Conservation (phyloP, 2,888 invertebrate species). For the Ormyrus pomaceus region DNA sequence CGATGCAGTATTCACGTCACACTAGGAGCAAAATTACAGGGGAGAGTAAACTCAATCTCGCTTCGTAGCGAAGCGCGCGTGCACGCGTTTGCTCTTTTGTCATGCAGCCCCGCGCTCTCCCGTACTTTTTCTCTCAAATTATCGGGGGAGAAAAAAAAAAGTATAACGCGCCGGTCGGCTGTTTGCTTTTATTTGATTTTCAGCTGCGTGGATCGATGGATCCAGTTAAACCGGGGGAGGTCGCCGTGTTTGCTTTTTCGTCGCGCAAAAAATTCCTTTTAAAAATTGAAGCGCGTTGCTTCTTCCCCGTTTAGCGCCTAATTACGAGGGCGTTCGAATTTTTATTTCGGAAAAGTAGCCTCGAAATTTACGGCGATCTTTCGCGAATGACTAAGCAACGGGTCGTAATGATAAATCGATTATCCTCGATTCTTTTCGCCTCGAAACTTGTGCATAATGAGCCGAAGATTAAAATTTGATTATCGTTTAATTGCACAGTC, state of each 20-base stretch:
- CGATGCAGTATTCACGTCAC: conserved; percentile 11
- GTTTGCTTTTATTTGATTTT: no score
- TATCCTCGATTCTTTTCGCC: neutral
- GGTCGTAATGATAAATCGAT: neutral
- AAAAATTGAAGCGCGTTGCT: no score
- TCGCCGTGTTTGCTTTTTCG: no score
- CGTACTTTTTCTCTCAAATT: conserved; percentile 1
- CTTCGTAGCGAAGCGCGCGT: neutral
- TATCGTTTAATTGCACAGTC: conserved; percentile 15
- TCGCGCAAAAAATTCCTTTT: no score
- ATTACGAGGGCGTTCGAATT: no score
- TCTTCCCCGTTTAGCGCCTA: no score
- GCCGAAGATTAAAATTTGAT: conserved; percentile 8
- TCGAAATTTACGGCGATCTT: no score
- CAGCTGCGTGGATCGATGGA: no score
- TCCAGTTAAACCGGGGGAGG: no score
- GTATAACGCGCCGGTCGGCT: neutral
- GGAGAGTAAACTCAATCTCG: conserved; percentile 30
- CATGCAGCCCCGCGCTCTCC: neutral
- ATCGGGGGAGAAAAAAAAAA: neutral
- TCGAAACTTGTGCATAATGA: neutral
- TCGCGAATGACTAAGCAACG: neutral
- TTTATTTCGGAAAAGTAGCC: no score
- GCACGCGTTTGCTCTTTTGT: neutral
- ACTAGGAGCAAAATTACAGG: conserved; percentile 5